Evolutionary conservation across 2,888 invertebrate genomes (phyloP), one percentile per base, ranked within the genome.

Genomic region (Ophioninae sp.): DNA sequence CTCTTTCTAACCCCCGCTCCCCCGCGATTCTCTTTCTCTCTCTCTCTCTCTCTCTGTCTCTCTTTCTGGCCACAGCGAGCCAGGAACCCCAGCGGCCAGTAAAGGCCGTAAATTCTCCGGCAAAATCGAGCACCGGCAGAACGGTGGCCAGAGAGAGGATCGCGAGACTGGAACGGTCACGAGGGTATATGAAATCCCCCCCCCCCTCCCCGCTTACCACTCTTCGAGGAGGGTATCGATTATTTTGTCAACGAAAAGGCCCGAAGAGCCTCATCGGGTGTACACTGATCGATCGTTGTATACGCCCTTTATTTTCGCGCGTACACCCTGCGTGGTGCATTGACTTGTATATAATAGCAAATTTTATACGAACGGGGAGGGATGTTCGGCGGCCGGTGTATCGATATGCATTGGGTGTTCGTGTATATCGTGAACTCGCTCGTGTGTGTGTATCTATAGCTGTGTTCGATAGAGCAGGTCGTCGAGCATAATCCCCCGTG

Each of bases 21-120:
- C 30, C 30, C 30, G 30, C 30, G 30, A 30, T 30, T 30, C 30
- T 50, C 17, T 17, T 6, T 3, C 50, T 50, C 50, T 3, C 13
- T 50, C 50, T 13, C 50, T 13, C 50, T 62, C 56, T 62, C 17
- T 70, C 6, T 75, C 30, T 56, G 21, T n/a, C 56, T 65, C 57
- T 74, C 67, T 65, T 23, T 57, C 61, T 57, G 41, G 72, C 30
- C 41, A 73, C 23, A 39, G 41, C 17, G 30, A 77, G 70, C 57
- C 23, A 69, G 67, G 74, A 59, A 75, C 39, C 64, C 75, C 73
- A 39, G 21, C 41, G 69, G 68, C 81, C 79, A 56, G 70, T 20
- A 50, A 37, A 76, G 84, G 50, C 80, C 78, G 81, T 84, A 84
- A 84, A 84, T 84, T 81, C 81, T 61, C 75, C 72, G 72, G 84